Evolutionary conservation across 1,140 invertebrate genomes (phyloP), one percentile per base, ranked within the genome.

Genomic region (Macrobrachium rosenbergii): DNA sequence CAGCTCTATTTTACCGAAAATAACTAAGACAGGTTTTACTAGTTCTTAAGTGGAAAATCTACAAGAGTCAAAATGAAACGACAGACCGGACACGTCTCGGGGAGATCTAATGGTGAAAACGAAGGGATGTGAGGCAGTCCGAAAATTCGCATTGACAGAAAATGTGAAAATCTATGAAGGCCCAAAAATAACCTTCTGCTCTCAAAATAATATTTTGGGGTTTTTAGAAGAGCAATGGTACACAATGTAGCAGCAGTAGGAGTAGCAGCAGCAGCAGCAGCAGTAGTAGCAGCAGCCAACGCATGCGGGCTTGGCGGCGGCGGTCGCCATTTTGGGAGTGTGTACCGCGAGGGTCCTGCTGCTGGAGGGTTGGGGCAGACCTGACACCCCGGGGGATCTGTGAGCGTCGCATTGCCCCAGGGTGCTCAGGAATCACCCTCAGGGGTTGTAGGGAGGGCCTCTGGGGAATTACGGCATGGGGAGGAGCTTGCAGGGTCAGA

Each of bases 221-320:
- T 76, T 69, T 72, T 76, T 83, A 72, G 82, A 60, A 81, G 52
- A 52, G 52, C 52, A 52, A 52, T 52, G 52, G 52, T 52, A 52
- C 52, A 52, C 52, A 52, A 52, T 52, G 79, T 63, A 81, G 63
- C 79, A 81, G 79, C 85, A 87, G 85, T 79, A 87, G 85, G 78
- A 63, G 77, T 77, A 86, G 83, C 83, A 86, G 83, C 81, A 52
- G 82, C 79, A 81, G 79, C 79, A 81, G 62, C 78, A 80, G 79
- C 84, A 87, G 84, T 78, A 87, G 84, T 78, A 60, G 76, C 83
- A 85, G 83, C 83, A 86, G 83, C 81, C 23, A 67, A 77, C 83
- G 83, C 62, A 73, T 75, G 85, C 78, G 78, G 85, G 85, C 79
- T 58, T 62, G 85, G 45, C 67, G 78, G 77, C 63, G 69, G 72